Percentiles rank a stretch among this genome's conserved stretches.
phyloP scores from a whole-genome alignment of 2,888 invertebrate genomes.

The Cheilosia pagana region DNA sequence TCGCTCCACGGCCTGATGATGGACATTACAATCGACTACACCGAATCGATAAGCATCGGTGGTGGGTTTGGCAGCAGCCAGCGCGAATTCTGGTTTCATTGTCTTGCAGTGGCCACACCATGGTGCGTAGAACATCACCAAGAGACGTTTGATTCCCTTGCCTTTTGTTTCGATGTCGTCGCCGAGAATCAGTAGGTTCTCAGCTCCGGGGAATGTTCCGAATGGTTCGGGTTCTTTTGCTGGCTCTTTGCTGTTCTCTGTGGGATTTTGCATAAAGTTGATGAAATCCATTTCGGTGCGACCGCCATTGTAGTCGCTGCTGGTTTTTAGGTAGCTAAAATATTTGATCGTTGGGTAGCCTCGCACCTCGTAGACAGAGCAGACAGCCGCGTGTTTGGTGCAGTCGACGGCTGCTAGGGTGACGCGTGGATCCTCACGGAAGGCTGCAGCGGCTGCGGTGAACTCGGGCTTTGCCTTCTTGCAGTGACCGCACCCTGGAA shows the following conservation, averaged over 20 bases:
- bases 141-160: constrained; percentile 90
- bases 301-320: constrained; percentile 89
- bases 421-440: constrained; percentile 91
- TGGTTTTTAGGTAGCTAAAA: constrained; percentile 90
- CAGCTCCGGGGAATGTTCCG: constrained; percentile 83
- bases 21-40: constrained; percentile 88
- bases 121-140: constrained; percentile 95
- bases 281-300: constrained; percentile 86
- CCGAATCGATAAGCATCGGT: constrained; percentile 82
- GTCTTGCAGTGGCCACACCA: constrained; percentile 90
- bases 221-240: constrained; percentile 79
- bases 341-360: constrained; percentile 95
- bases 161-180: constrained; percentile 88
- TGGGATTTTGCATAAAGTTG: constrained; percentile 78
- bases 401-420: constrained; percentile 94
- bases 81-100: constrained; percentile 88
- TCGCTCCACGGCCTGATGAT: constrained; percentile 85
- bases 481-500: constrained; percentile 95
- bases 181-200: constrained; percentile 84
- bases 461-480: constrained; percentile 94
- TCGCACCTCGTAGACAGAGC: constrained; percentile 88
- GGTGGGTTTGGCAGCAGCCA: constrained; percentile 83
- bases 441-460: constrained; percentile 87
- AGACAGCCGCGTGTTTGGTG: constrained; percentile 86
- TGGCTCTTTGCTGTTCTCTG: constrained; percentile 58